Conservation (phyloP, 2,888 invertebrate species). For the Rhagium mordax region DNA sequence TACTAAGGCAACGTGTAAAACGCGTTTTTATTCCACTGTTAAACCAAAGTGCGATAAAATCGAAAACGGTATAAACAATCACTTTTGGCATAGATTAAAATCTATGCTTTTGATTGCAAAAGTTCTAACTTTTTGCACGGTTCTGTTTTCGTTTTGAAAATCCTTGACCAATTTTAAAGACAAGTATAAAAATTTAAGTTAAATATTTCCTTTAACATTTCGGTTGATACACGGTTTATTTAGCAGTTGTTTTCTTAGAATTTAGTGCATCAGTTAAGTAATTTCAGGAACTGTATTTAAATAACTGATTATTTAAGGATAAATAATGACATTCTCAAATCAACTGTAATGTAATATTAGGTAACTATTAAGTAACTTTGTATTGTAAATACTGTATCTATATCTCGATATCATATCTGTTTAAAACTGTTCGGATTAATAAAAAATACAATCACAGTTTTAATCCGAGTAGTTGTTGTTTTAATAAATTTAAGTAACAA, state of each 20-base stretch:
- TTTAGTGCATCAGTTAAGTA: constrained; percentile 17
- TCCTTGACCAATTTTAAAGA: too few relatives aligned
- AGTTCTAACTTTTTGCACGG: too few relatives aligned
- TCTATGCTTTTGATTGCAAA: too few relatives aligned
- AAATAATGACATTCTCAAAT: constrained; percentile 36
- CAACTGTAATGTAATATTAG: constrained; percentile 38
- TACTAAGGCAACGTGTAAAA: too few relatives aligned
- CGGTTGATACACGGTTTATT: too few relatives aligned
- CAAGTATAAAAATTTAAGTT: too few relatives aligned
- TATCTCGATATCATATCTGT: constrained; percentile 63
- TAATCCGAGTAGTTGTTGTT: constrained; percentile 41
- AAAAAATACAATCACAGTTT: constrained; percentile 3
- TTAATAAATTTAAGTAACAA: constrained; percentile 65
- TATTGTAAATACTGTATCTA: constrained; percentile 59
- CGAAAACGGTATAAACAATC: too few relatives aligned
- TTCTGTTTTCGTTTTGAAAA: too few relatives aligned
- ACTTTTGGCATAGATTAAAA: too few relatives aligned
- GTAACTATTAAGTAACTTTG: constrained; percentile 50
- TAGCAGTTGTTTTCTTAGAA: constrained; percentile 7
- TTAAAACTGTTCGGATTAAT: constrained; percentile 59
- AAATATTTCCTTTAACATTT: too few relatives aligned
- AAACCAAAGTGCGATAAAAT: too few relatives aligned
- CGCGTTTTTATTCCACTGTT: too few relatives aligned
- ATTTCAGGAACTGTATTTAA: constrained; percentile 29
- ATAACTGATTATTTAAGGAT: constrained; percentile 7